These are phyloP conservation scores for Drosophila algonquin DNA, from an alignment of 2,888 invertebrate genomes.

Conservation along the genomic window DNA sequence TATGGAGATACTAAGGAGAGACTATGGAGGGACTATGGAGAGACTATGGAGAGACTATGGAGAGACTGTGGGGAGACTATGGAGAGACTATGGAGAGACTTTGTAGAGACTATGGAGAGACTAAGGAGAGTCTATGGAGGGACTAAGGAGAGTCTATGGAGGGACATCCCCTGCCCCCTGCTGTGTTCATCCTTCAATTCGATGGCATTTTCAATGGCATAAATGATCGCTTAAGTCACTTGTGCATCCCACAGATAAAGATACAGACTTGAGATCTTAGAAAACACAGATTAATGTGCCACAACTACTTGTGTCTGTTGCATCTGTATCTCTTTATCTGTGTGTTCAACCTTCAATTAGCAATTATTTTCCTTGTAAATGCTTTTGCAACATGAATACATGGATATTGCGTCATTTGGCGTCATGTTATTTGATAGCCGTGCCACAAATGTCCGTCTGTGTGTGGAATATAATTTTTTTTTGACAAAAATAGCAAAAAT, in stretches of 20 bases:
- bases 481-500: constrained; percentile 65
- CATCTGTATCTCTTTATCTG: constrained; percentile 12
- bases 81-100: too few relatives aligned
- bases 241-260: too few relatives aligned
- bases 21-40: too few relatives aligned
- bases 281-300: constrained; percentile 6
- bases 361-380: constrained; percentile 55
- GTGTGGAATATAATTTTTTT: constrained; percentile 45
- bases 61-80: too few relatives aligned
- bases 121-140: too few relatives aligned
- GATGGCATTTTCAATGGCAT: background rate
- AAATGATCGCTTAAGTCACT: background rate
- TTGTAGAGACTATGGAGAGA: too few relatives aligned
- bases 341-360: constrained; percentile 66
- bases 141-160: too few relatives aligned
- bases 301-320: background rate
- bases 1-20: too few relatives aligned
- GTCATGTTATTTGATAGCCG: constrained; percentile 42
- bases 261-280: background rate
- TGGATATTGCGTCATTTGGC: constrained; percentile 15
- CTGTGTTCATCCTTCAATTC: too few relatives aligned
- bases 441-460: constrained; percentile 50
- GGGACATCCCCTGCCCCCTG: too few relatives aligned
- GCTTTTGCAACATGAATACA: constrained; percentile 14
- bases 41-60: too few relatives aligned